Percentiles rank a stretch among this genome's conserved stretches.
Evolutionary conservation across 2,113 vertebrate genomes (phyloP).

Genomic region (Prunella himalayana): DNA sequence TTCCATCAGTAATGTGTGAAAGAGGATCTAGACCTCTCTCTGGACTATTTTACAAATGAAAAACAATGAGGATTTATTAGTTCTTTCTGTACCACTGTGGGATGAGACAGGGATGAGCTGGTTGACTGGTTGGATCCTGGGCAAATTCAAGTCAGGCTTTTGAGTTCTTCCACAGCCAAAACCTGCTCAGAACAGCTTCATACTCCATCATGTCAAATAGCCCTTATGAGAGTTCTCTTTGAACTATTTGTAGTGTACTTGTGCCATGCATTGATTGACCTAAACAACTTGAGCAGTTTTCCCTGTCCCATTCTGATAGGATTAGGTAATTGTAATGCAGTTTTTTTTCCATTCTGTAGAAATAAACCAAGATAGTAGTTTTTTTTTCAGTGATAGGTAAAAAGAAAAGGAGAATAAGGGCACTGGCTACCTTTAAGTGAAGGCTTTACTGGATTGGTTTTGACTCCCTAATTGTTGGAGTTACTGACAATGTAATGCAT

Average conservation of each 20-base stretch:
- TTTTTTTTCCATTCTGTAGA: background rate
- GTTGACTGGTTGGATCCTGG: background rate
- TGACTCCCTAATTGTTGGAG: background rate
- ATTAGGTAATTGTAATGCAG: background rate
- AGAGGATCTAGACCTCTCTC: background rate
- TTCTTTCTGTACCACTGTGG: background rate
- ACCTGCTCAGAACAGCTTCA: background rate
- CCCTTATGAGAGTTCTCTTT: background rate
- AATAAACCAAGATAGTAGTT: background rate
- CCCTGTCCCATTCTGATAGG: background rate
- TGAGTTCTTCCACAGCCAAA: background rate
- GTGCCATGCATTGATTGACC: background rate
- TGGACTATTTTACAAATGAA: background rate
- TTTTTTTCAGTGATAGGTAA: background rate
- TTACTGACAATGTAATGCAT: background rate
- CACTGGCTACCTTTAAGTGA: background rate
- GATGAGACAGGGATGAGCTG: background rate
- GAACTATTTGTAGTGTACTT: background rate
- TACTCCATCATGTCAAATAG: background rate
- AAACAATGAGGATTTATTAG: rapidly evolving
- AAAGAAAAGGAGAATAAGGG: background rate
- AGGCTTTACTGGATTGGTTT: background rate
- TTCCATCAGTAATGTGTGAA: background rate
- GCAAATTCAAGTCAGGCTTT: background rate
- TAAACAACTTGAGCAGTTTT: background rate